Evolutionary conservation across 2,888 invertebrate species (phyloP).

Genomic region (Rhingia rostrata): DNA sequence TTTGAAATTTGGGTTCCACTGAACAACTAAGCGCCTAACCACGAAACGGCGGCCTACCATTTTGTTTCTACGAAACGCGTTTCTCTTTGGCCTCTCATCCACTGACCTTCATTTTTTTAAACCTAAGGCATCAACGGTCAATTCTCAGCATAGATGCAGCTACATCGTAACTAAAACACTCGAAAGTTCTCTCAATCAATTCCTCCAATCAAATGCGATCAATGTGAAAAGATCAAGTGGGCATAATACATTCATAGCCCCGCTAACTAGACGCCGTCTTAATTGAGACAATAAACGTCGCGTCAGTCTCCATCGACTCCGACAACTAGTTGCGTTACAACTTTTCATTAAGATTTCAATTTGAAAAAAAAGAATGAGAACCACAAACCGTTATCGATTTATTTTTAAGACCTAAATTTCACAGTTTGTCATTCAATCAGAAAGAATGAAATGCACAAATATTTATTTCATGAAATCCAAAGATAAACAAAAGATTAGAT

Average conservation of each 20-base stretch:
- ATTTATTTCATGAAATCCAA: constrained; percentile 7
- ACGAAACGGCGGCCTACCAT: background rate
- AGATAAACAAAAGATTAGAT: constrained; percentile 50
- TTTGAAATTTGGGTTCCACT: too few relatives aligned
- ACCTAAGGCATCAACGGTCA: too few relatives aligned
- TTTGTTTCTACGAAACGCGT: too few relatives aligned
- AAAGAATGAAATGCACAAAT: constrained; percentile 5
- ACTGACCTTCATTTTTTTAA: too few relatives aligned
- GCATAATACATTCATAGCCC: background rate
- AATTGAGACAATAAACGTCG: constrained; percentile 30
- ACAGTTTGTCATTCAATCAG: background rate
- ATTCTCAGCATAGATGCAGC: too few relatives aligned
- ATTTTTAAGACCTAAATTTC: background rate
- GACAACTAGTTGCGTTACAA: background rate
- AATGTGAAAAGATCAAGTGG: constrained; percentile 44
- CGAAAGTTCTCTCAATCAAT: background rate
- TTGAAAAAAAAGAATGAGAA: background rate
- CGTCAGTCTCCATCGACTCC: background rate
- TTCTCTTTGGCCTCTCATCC: too few relatives aligned
- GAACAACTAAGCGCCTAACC: too few relatives aligned
- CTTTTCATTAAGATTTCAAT: background rate
- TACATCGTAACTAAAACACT: too few relatives aligned
- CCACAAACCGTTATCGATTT: background rate
- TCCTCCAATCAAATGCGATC: constrained; percentile 14
- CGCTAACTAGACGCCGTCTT: constrained; percentile 31